Evolutionary conservation across 92 coral and sea anemone genomes (phyloP).

Genomic region (Zoanthus gigantus): DNA sequence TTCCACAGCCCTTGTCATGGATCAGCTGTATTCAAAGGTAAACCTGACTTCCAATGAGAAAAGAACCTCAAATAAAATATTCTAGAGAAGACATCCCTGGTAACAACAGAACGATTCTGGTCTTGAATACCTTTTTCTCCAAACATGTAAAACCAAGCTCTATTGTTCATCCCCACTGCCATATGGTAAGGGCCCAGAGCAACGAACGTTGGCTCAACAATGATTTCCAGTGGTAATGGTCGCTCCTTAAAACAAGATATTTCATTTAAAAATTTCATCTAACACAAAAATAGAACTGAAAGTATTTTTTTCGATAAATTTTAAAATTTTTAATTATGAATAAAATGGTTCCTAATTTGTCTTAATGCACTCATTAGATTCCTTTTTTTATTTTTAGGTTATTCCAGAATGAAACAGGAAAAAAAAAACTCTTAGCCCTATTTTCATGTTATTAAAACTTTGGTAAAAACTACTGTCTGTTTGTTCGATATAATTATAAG

Average conservation of each 20-base stretch:
- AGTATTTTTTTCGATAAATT: neutral
- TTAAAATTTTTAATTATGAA: neutral
- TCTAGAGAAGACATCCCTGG: too few species aligned
- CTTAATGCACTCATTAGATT: too few species aligned
- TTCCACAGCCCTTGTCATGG: too few species aligned
- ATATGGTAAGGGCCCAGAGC: constrained; percentile 98
- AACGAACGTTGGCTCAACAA: constrained; percentile 94
- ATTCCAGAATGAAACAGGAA: neutral
- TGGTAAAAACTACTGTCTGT: too few species aligned
- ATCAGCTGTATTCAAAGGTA: too few species aligned
- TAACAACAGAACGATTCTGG: too few species aligned
- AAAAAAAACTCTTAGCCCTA: too few species aligned
- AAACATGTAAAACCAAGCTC: constrained; percentile 97
- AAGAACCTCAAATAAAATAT: neutral
- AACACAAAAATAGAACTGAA: neutral
- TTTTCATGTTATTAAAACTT: too few species aligned
- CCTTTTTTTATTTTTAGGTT: neutral
- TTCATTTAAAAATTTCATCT: neutral
- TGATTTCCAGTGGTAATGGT: constrained; percentile 86
- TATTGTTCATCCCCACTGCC: constrained; percentile 98
- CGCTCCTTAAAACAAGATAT: constrained; percentile 76
- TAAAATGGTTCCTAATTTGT: too few species aligned
- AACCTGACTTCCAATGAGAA: too few species aligned
- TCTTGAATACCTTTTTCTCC: constrained; percentile 84
- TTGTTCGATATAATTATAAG: too few species aligned